phyloP scores from a whole-genome alignment of 2,113 vertebrate species.

The Osmerus eperlanus region DNA sequence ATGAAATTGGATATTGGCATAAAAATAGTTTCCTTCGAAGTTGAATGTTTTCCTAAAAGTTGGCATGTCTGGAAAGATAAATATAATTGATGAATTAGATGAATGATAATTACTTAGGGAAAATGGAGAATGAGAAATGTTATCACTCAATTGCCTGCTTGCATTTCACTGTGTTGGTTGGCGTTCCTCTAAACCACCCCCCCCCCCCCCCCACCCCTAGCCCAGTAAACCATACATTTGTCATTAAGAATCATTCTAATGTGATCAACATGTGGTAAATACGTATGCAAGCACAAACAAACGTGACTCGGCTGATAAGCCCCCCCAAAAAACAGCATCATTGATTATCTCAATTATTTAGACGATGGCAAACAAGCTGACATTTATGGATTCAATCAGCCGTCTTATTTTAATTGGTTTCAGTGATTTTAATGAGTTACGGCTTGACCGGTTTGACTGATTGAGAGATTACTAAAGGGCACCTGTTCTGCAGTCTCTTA shows the following conservation, averaged over 20 bases:
- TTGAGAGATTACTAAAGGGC: no score
- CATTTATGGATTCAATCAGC: constrained; percentile 16
- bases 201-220: constrained; percentile 24
- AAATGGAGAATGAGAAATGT: constrained; percentile 17
- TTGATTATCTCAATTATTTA: background rate
- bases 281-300: constrained; percentile 6
- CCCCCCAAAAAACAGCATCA: background rate
- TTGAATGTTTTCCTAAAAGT: constrained; percentile 18
- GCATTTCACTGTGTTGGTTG: constrained; percentile 7
- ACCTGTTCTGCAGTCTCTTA: no score
- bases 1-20: constrained; percentile 42
- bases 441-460: no score
- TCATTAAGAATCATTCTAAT: constrained; percentile 27
- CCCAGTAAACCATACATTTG: constrained; percentile 10
- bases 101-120: constrained; percentile 1
- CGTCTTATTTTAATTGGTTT: constrained; percentile 3
- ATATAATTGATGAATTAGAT: constrained; percentile 14
- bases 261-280: constrained; percentile 27
- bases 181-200: constrained; percentile 4
- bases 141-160: constrained; percentile 21
- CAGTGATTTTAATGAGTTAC: background rate
- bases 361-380: background rate
- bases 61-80: constrained; percentile 20
- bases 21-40: constrained; percentile 6
- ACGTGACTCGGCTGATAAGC: constrained; percentile 4